Evolutionary conservation across 2,113 vertebrate genomes (phyloP).

Genomic region (Vulpes vulpes): DNA sequence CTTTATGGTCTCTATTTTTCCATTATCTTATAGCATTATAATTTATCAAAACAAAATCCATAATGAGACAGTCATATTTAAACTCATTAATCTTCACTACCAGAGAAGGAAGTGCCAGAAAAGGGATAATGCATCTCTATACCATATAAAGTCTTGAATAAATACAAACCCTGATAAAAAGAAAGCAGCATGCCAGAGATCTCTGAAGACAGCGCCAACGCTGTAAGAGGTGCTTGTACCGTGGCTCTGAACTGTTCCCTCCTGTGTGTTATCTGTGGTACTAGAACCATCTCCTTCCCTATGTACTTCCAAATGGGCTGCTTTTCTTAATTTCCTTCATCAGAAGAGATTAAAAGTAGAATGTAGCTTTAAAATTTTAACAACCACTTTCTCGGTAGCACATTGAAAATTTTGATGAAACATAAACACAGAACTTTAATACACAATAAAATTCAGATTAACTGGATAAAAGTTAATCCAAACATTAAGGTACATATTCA

Average conservation of each 20-base stretch:
- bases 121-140: slow-evolving; percentile 85
- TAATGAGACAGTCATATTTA: background rate
- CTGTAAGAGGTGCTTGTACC: slow-evolving; percentile 91
- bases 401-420: slow-evolving; percentile 74
- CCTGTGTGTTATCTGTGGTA: slow-evolving; percentile 99
- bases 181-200: slow-evolving; percentile 97
- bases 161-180: slow-evolving; percentile 99
- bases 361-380: slow-evolving; percentile 84
- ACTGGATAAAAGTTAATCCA: slow-evolving; percentile 42
- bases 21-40: background rate
- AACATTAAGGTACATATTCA: slow-evolving; percentile 30
- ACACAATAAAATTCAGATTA: slow-evolving; percentile 51
- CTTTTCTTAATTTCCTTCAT: slow-evolving; percentile 99
- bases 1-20: background rate
- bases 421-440: slow-evolving; percentile 80
- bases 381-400: slow-evolving; percentile 72
- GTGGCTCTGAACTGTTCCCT: slow-evolving; percentile 93
- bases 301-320: slow-evolving; percentile 98
- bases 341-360: slow-evolving; percentile 92
- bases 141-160: slow-evolving; percentile 83
- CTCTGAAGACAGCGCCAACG: slow-evolving; percentile 96
- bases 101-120: slow-evolving; percentile 83
- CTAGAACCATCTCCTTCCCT: slow-evolving; percentile 99
- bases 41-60: slow-evolving; percentile 54
- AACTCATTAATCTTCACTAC: slow-evolving; percentile 75